Base-by-base conservation (phyloP, 2,888 invertebrate species). In the Zaprionus bogoriensis region DNA sequence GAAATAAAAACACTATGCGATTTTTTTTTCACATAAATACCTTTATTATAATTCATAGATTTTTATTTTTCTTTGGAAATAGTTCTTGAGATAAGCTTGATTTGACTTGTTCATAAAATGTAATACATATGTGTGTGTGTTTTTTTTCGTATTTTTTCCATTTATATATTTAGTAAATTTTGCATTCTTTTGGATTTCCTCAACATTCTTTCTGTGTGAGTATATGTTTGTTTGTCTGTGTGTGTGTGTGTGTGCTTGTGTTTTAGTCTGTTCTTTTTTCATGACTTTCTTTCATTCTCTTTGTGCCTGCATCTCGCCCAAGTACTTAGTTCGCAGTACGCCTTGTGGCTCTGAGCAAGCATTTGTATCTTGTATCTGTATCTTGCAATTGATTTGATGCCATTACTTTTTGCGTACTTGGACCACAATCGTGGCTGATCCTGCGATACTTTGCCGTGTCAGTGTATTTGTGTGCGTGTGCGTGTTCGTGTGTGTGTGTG, bases 51-150 rank as follows among this genome's bases (percentile, higher is more conserved):
- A 71, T 86, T 73, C 70, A 77, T 74, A 67, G 80, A 78, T 66
- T 83, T 70, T 75, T 57, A 48, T 42, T 78, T 78, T 77, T 75
- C 52, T 74, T 77, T 80, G 74, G 87, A 84, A 86, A 87, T 86
- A 74, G 65, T 83, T 87, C 58, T 85, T 80, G 88, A 88, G 86
- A 87, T 88, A 86, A 88, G 88, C 88, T 84, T 85, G 82, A 81
- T 75, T 80, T 86, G 83, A 88, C 83, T 74, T 87, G 60, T 72
- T 83, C 79, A 74, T 80, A 87, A 87, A 82, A 84, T 82, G 77
- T 76, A 87, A 82, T 88, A 87, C 82, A 88, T 77, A 86, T 77
- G 64, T 62, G 64, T 62, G 48, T 46, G 58, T 74, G 63, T 59
- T 39, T 66, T 58, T 47, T 23, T 20, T 23, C 45, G 48, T 57